Evolutionary conservation across 2,797 vertebrate species (phyloP), one percentile per base, ranked within the genome.

Genomic region (Streptopelia turtur): DNA sequence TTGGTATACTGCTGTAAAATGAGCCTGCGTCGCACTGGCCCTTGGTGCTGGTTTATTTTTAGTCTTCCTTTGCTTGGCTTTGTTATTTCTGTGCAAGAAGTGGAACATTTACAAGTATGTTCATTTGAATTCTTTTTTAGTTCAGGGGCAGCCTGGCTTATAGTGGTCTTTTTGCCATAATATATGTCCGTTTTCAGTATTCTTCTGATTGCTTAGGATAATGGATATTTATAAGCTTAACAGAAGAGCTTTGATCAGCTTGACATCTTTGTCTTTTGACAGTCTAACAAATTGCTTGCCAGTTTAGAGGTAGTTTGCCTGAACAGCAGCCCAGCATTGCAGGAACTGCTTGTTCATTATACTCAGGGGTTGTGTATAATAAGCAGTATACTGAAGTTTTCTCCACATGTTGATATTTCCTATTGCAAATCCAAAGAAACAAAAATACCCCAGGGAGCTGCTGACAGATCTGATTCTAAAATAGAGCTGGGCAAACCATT

Each of bases 11-110:
- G 65, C 66, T 92, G 65, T 78, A 68, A 87, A 95, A 63, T 57
- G 49, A 77, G 49, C 77, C 23, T 25, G 59, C 11, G 5, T 63
- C 20, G 22, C 94, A 57, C 59, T 86, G 86, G 52, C 35, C 80
- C 52, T 89, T 9, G 35, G 37, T 94, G 66, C 45, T 79, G 17
- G 86, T 95, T 91, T 90, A 91, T 90, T 90, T 96, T 93, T 68
- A 87, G 37, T 47, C 59, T 86, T 87, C 69, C 10, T 69, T 95
- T 81, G 75, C 90, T 37, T 33, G 28, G 20, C 45, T 84, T 31
- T 59, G 41, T 65, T 53, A 30, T 64, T 75, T 65, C 66, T 33
- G 24, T 9, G 23, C 50, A 47, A 65, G 55, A 56, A 84, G 35
- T 0, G 2, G 39, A 59, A 70, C 28, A 33, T 63, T 86, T 56